Conservation (phyloP, 1,140 invertebrate genomes). For the Phymastichus coffea region DNA sequence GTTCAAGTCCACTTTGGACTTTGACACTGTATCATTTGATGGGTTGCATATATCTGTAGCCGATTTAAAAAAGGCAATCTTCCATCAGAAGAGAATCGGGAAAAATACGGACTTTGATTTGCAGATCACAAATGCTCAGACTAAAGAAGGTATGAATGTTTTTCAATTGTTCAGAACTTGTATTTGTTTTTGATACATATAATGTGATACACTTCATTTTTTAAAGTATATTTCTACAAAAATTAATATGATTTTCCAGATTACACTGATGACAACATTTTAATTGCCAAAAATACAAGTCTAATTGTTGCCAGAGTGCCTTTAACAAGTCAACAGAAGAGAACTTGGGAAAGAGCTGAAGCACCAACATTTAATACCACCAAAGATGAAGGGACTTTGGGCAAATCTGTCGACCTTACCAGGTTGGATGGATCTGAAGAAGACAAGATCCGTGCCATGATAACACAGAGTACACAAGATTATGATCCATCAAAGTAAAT, state of each 20-base stretch:
- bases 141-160: constrained; percentile 87
- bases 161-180: constrained; percentile 7
- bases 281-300: constrained; percentile 97
- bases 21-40: constrained; percentile 95
- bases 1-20: constrained; percentile 93
- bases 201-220: constrained; percentile 5
- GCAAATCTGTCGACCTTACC: constrained; percentile 78
- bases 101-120: constrained; percentile 94
- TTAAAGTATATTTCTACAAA: constrained; percentile 40
- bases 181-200: neutral
- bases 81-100: constrained; percentile 91
- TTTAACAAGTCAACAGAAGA: constrained; percentile 72
- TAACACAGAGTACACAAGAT: constrained; percentile 92
- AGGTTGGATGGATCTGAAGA: constrained; percentile 91
- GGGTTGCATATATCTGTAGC: constrained; percentile 92
- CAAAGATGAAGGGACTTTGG: constrained; percentile 60
- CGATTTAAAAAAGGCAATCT: constrained; percentile 92
- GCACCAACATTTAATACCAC: constrained; percentile 52
- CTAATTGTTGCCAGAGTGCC: constrained; percentile 93
- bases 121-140: constrained; percentile 95
- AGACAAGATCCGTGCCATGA: constrained; percentile 96
- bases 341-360: constrained; percentile 67
- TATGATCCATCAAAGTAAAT: constrained; percentile 94
- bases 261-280: constrained; percentile 83
- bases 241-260: too few species aligned